phyloP scores from a whole-genome alignment of 2,888 invertebrate genomes.

The Ornithoptera alexandrae region DNA sequence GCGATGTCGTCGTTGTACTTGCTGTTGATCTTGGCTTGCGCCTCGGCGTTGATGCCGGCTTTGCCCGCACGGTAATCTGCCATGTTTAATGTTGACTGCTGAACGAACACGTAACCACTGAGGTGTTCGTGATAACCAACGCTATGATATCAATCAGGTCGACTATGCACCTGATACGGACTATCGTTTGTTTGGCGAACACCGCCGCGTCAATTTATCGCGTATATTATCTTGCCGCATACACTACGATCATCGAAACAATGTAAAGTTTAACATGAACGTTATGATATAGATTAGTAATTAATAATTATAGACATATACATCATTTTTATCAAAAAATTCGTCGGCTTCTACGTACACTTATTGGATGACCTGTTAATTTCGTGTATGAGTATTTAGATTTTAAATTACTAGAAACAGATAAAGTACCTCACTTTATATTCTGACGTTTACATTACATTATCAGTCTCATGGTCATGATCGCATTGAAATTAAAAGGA shows the following conservation, averaged over 20 bases:
- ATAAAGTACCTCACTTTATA: neutral
- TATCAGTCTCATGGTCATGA: neutral
- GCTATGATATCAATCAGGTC: conserved; percentile 63
- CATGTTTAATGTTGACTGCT: conserved; percentile 67
- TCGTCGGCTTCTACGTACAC: neutral
- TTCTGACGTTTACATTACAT: neutral
- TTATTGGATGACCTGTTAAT: neutral
- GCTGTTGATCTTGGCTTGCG: conserved; percentile 87
- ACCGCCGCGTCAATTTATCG: conserved; percentile 45
- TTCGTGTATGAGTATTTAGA: too few species aligned
- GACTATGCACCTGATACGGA: conserved; percentile 62
- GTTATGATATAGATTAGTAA: conserved; percentile 35
- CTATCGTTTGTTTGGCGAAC: conserved; percentile 59
- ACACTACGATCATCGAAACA: conserved; percentile 42
- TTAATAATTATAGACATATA: neutral
- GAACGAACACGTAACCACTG: conserved; percentile 70
- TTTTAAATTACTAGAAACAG: neutral
- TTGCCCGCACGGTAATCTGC: conserved; percentile 73
- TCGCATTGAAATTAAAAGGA: neutral
- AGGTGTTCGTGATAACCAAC: conserved; percentile 65
- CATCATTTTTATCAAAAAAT: neutral
- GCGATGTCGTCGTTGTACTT: conserved; percentile 98
- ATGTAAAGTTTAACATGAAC: conserved; percentile 33
- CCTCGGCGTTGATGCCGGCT: conserved; percentile 76
- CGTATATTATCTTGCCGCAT: conserved; percentile 49